Conservation (phyloP, 2,888 invertebrate species). For the Hedya salicella region DNA sequence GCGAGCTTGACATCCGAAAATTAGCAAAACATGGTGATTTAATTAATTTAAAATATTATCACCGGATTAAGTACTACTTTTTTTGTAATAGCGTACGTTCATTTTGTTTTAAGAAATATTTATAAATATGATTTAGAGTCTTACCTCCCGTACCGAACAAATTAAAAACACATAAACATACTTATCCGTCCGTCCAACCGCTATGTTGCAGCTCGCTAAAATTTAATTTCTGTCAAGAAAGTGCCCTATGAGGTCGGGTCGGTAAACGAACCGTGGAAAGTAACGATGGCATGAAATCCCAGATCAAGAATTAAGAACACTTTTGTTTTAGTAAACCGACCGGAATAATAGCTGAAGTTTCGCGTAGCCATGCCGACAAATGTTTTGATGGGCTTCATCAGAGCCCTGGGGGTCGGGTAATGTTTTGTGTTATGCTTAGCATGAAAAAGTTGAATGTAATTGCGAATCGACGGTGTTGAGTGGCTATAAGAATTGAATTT, state of each 20-base stretch:
- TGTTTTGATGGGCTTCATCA: conserved; percentile 78
- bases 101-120: no score
- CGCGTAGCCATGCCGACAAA: conserved; percentile 76
- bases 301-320: conserved; percentile 77
- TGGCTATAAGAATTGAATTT: conserved; percentile 40
- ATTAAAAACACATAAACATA: conserved; percentile 45
- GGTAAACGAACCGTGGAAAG: conserved; percentile 71
- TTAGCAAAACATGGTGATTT: no score
- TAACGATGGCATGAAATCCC: conserved; percentile 77
- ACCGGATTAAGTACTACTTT: no score
- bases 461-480: conserved; percentile 25
- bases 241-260: conserved; percentile 53
- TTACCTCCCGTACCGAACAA: background rate
- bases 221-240: conserved; percentile 69
- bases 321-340: conserved; percentile 78
- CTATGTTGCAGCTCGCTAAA: conserved; percentile 66
- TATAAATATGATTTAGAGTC: no score
- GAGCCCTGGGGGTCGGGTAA: conserved; percentile 67
- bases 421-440: conserved; percentile 63
- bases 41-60: no score
- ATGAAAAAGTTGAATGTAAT: conserved; percentile 59
- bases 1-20: no score
- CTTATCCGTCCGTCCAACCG: conserved; percentile 13
- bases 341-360: conserved; percentile 78
- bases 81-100: background rate